phyloP scores from a whole-genome alignment of 2,113 vertebrate species.

The Lates calcarifer region DNA sequence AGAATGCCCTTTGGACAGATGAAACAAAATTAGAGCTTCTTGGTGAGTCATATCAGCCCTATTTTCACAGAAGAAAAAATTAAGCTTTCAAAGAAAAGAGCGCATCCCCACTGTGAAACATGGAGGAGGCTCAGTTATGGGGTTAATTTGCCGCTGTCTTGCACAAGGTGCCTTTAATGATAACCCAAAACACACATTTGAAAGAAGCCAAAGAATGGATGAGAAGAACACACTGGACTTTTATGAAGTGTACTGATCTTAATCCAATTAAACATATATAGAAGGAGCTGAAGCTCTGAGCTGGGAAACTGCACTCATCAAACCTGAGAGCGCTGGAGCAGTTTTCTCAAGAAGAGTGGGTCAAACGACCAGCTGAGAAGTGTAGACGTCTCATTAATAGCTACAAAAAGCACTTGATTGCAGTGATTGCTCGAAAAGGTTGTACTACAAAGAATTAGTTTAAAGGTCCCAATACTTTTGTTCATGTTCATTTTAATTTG shows the following conservation, averaged over 20 bases:
- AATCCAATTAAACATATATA: background rate
- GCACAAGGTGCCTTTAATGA: background rate
- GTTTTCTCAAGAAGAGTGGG: background rate
- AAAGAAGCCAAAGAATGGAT: background rate
- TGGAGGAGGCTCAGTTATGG: background rate
- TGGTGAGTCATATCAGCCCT: background rate
- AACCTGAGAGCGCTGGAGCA: background rate
- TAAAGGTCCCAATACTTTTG: too few relatives aligned
- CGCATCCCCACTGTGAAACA: background rate
- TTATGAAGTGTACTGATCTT: background rate
- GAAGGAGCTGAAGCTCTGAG: too few relatives aligned
- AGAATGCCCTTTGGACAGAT: background rate
- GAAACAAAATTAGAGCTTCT: background rate
- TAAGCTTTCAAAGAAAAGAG: background rate
- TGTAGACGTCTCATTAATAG: background rate
- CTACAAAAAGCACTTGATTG: too few relatives aligned
- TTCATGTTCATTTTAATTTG: too few relatives aligned
- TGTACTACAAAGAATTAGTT: background rate
- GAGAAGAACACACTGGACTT: background rate
- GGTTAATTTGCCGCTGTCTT: too few relatives aligned
- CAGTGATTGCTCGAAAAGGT: too few relatives aligned
- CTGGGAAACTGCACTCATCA: background rate
- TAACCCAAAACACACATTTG: background rate
- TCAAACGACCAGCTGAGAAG: background rate
- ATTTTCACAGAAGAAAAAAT: background rate